Evolutionary conservation across 92 coral and sea anemone species (phyloP), one percentile per base, ranked within the genome.

Genomic region (Desmophyllum pertusum): DNA sequence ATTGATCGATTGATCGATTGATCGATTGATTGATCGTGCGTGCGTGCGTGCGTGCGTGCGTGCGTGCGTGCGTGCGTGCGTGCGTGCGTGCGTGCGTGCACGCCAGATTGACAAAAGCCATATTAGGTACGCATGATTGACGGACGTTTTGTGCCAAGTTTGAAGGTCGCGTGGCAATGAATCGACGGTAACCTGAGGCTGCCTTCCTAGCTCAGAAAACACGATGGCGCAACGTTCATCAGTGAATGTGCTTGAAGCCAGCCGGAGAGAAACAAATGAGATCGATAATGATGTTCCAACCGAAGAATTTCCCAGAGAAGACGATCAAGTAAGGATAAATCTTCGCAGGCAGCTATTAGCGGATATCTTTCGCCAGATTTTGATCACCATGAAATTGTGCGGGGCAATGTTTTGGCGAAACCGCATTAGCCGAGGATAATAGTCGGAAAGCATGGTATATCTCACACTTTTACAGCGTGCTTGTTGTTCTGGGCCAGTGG

Each of bases 381-480:
- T 79, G 33, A 64, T 17, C 30, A n/a, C 74, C 5, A 79, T 79
- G 83, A 79, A 79, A 33, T 52, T 79, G 5, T n/a, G 13, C 75
- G 10, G 83, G 83, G 19, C 63, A 66, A 19, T 42, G 30, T 9
- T 79, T 79, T 11, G 83, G 83, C 39, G 63, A 65, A 30, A 79
- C 83, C 10, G 70, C 48, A 3, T 31, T 33, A 13, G 29, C 45
- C 27, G 63, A 64, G 9, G 33, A 21, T 14, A 6, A 14, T 33
- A 21, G 17, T 10, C 43, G 43, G 36, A 35, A 75, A 30, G 21
- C 50, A 10, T 45, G 23, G 18, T 18, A 10, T 23, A 45, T 43
- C 33, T 79, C 83, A 35, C 59, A n/a, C 9, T 65, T 23, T 23
- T 64, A 31, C 74, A 63, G 83, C 62, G 9, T 61, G 4, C 10